Percentiles rank a stretch among this genome's conserved stretches.
Evolutionary conservation across 2,113 vertebrate species (phyloP).

Genomic region (Osmerus mordax): DNA sequence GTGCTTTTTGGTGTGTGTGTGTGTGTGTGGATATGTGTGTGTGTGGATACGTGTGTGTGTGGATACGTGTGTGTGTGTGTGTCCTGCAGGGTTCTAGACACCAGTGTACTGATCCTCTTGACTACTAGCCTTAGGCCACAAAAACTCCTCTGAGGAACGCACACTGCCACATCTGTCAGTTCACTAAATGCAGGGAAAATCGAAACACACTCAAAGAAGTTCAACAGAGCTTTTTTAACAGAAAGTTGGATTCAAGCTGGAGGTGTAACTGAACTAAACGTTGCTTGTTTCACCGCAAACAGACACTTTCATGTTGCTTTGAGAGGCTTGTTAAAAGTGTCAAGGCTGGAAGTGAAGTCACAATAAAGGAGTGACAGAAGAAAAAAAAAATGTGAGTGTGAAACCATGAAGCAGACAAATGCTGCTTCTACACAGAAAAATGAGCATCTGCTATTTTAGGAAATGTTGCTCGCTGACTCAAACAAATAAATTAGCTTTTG

Average conservation of each 20-base stretch:
- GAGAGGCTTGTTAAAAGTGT: slow-evolving; percentile 50
- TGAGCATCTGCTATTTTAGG: slow-evolving; percentile 71
- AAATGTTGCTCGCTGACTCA: slow-evolving; percentile 77
- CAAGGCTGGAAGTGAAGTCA: slow-evolving; percentile 58
- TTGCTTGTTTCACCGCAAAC: slow-evolving; percentile 2
- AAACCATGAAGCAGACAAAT: slow-evolving; percentile 49
- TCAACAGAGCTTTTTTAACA: not conserved
- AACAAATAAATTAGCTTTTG: slow-evolving; percentile 80
- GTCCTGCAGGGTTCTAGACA: slow-evolving; percentile 37
- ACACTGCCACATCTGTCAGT: slow-evolving; percentile 25
- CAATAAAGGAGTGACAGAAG: slow-evolving; percentile 2
- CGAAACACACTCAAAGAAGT: not conserved
- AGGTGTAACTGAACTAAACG: not conserved
- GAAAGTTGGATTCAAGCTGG: not conserved
- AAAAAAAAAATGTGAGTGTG: slow-evolving; percentile 18
- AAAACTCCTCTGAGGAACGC: slow-evolving; percentile 38
- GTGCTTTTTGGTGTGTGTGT: not conserved
- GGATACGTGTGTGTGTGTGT: slow-evolving; percentile 9
- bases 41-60: slow-evolving; percentile 16
- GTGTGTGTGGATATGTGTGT: slow-evolving; percentile 20
- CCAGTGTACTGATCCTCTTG: slow-evolving; percentile 38
- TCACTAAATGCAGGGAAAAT: not conserved
- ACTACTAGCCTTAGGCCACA: slow-evolving; percentile 53
- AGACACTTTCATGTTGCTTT: slow-evolving; percentile 35
- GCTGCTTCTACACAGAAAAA: slow-evolving; percentile 51